Evolutionary conservation across 2,797 vertebrate species (phyloP).

Genomic region (Pteropus rufus): DNA sequence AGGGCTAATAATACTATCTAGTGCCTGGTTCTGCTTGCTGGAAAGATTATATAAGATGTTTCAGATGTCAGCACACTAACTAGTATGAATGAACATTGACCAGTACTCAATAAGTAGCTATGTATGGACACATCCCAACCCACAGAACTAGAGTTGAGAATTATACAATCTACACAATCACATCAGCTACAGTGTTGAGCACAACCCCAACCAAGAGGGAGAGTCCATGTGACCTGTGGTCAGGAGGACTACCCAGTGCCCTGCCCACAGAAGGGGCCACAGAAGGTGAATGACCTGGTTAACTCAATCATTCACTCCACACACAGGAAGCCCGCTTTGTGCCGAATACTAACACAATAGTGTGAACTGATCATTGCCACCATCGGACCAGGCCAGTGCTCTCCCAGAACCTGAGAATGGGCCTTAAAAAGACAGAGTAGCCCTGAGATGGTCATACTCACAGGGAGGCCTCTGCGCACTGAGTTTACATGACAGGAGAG

Average conservation of each 20-base stretch:
- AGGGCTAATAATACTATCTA: too few species aligned
- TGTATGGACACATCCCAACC: not conserved
- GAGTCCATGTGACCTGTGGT: not conserved
- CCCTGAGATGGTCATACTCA: not conserved
- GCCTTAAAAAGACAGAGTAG: not conserved
- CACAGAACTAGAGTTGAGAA: not conserved
- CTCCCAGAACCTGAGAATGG: not conserved
- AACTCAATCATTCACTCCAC: not conserved
- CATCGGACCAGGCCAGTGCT: rapidly evolving
- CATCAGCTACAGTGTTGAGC: not conserved
- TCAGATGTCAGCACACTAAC: not conserved
- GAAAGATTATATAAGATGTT: not conserved
- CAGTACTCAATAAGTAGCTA: not conserved
- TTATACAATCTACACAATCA: not conserved
- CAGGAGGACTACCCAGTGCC: not conserved
- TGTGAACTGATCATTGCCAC: not conserved
- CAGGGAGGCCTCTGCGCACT: not conserved
- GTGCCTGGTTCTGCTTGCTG: not conserved
- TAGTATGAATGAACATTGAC: not conserved
- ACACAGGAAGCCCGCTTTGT: not conserved
- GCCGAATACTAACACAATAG: not conserved
- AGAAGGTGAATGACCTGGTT: not conserved
- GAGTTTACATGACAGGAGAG: not conserved
- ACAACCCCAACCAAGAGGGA: not conserved
- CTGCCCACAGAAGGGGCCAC: not conserved